Percentiles rank a stretch among this genome's conserved stretches.
Evolutionary conservation across 2,888 invertebrate genomes (phyloP).

Genomic region (Cerastis leucographa): DNA sequence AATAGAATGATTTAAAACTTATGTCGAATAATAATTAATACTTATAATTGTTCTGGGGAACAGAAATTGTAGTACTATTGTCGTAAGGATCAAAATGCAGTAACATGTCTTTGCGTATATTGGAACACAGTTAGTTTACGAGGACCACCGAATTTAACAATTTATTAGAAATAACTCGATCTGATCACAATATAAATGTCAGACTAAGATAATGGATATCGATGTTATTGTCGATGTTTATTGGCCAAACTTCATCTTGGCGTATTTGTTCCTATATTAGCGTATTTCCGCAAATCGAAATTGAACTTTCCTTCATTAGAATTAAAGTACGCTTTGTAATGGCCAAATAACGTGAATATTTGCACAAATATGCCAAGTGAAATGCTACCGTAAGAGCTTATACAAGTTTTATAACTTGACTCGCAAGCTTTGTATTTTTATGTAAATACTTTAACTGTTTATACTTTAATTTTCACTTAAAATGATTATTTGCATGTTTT

Average conservation of each 20-base stretch:
- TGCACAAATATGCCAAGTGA: conserved; percentile 10
- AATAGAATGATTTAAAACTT: conserved; percentile 32
- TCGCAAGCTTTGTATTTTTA: conserved; percentile 51
- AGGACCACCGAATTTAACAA: conserved; percentile 66
- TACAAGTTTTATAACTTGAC: conserved; percentile 39
- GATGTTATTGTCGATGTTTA: no score
- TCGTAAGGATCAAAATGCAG: conserved; percentile 33
- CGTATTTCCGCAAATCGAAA: neutral
- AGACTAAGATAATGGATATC: conserved; percentile 34
- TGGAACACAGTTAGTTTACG: conserved; percentile 43
- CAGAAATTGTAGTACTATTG: conserved; percentile 36
- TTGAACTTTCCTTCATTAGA: neutral
- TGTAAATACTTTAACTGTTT: conserved; percentile 52
- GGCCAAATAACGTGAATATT: conserved; percentile 5
- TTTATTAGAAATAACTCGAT: conserved; percentile 50
- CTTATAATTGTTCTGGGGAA: conserved; percentile 40
- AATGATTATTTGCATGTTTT: conserved; percentile 35
- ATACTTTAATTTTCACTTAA: conserved; percentile 42
- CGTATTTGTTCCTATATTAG: conserved; percentile 21
- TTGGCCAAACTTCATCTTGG: conserved; percentile 9
- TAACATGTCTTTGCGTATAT: conserved; percentile 40
- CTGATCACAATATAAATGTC: conserved; percentile 46
- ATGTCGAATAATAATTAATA: conserved; percentile 26
- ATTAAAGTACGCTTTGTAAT: conserved; percentile 11
- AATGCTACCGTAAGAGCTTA: conserved; percentile 38